These are phyloP conservation scores for Calliopsis andreniformis DNA, from an alignment of 1,140 invertebrate species.

Conservation along the genomic window DNA sequence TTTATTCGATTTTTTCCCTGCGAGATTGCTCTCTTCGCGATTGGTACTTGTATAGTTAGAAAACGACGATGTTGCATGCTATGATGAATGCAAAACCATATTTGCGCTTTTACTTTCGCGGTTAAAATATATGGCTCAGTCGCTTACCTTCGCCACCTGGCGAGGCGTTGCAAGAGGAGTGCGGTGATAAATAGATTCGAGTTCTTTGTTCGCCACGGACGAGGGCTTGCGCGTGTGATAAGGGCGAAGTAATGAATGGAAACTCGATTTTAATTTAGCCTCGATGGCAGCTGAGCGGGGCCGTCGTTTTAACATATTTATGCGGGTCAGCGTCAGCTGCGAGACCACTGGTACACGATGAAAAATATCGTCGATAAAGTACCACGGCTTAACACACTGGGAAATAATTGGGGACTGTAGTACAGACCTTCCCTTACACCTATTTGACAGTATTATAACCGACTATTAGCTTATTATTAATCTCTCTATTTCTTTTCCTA, in stretches of 20 bases:
- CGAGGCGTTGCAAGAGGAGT: background rate
- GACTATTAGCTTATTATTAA: conserved; percentile 11
- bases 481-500: background rate
- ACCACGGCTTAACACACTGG: conserved; percentile 19
- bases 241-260: conserved; percentile 32
- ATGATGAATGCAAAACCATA: background rate
- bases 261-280: conserved; percentile 61
- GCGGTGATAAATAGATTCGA: background rate
- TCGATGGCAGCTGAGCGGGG: conserved; percentile 27
- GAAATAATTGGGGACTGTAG: conserved; percentile 33
- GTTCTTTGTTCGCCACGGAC: too few species aligned
- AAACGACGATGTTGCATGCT: too few species aligned
- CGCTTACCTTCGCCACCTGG: background rate
- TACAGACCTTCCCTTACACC: background rate
- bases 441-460: background rate
- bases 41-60: background rate
- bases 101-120: background rate
- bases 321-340: conserved; percentile 48
- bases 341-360: conserved; percentile 34
- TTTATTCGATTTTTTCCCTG: background rate
- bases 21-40: background rate
- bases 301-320: conserved; percentile 48
- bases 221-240: conserved; percentile 11
- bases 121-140: background rate
- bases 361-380: conserved; percentile 52